These are phyloP conservation scores for Heloderma charlesbogerti DNA, from an alignment of 2,113 vertebrate genomes.

Conservation along the genomic window DNA sequence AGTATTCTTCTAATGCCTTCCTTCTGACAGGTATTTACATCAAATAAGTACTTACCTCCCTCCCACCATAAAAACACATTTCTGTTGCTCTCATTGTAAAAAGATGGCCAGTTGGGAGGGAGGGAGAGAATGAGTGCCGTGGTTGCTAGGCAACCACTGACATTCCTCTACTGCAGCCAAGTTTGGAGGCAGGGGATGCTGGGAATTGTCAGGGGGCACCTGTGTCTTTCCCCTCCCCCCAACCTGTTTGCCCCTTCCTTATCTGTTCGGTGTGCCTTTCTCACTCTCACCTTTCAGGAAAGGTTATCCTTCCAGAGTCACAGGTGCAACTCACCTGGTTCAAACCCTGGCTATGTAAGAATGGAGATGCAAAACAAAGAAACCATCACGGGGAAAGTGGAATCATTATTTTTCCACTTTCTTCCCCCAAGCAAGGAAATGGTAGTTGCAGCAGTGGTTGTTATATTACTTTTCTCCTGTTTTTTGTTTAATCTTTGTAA, in stretches of 20 bases:
- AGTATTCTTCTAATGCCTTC: background rate
- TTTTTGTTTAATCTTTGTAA: background rate
- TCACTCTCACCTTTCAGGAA: background rate
- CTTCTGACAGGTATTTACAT: background rate
- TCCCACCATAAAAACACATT: background rate
- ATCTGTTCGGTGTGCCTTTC: background rate
- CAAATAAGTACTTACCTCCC: background rate
- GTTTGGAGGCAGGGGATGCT: background rate
- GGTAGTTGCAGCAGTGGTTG: background rate
- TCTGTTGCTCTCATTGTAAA: constrained; percentile 3
- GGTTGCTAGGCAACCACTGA: constrained; percentile 20
- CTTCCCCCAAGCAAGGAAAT: background rate
- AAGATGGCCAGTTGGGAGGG: background rate
- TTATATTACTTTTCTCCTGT: background rate
- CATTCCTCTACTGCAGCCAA: background rate
- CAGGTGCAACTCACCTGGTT: background rate
- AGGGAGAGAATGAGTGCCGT: background rate
- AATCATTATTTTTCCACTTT: background rate
- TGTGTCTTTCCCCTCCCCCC: background rate
- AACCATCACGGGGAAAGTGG: background rate
- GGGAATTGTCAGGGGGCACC: background rate
- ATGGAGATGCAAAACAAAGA: background rate
- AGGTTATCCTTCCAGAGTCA: no score
- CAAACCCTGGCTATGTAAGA: background rate
- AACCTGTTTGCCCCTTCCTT: background rate